A percentile compares a stretch with the other conserved stretches of the same genome.
These are phyloP conservation scores for Amphimedon queenslandica DNA, from an alignment of 37 sponge, comb jelly and placozoan genomes.

Conservation along the genomic window DNA sequence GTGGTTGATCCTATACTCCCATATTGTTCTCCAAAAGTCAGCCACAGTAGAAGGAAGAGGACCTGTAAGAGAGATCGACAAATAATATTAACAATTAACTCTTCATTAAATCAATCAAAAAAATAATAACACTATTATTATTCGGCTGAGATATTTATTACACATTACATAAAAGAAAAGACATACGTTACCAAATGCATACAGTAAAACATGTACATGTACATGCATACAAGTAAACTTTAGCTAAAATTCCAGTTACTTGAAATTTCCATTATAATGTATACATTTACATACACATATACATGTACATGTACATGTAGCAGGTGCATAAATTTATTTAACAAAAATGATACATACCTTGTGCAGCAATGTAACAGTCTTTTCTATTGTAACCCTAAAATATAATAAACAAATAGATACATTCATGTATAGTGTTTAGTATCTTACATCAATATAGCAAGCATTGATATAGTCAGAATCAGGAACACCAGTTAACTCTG, in stretches of 20 bases:
- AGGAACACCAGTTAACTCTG: conserved; percentile 13
- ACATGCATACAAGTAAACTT: no score
- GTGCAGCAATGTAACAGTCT: not conserved
- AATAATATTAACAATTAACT: no score
- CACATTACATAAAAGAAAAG: no score
- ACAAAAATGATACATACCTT: not conserved
- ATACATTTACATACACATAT: conserved; percentile 3
- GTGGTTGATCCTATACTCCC: conserved; percentile 43
- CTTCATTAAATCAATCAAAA: no score
- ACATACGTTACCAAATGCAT: no score
- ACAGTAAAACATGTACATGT: no score
- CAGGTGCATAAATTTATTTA: not conserved
- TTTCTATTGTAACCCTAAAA: not conserved
- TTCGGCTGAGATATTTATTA: no score
- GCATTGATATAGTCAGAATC: conserved; percentile 66
- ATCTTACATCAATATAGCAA: conserved; percentile 48
- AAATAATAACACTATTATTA: no score
- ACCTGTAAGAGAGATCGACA: conserved; percentile 22
- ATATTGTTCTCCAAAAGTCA: conserved; percentile 81
- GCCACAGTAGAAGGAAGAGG: conserved; percentile 46
- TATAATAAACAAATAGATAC: not conserved
- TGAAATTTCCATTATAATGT: conserved; percentile 23
- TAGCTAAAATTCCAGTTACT: no score
- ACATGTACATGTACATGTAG: not conserved
- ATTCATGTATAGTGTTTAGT: not conserved